A percentile compares a stretch with the other conserved stretches of the same genome.
phyloP scores from a whole-genome alignment of 2,797 vertebrate species.

The Erithacus rubecula region DNA sequence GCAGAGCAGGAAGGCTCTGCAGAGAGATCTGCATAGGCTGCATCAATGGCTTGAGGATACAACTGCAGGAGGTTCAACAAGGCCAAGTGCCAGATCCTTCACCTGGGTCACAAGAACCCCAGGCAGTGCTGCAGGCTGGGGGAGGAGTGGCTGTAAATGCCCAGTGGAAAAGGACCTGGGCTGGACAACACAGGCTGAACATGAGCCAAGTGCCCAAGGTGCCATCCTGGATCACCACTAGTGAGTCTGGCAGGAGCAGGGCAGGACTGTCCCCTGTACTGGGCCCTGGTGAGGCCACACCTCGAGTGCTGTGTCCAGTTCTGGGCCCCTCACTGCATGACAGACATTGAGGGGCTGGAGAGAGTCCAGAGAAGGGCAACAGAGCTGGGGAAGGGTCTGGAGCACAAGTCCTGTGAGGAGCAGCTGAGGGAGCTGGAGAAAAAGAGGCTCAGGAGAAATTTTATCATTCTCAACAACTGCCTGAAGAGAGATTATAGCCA shows the following conservation, averaged over 20 bases:
- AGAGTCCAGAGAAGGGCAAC: rapidly evolving
- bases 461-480: rapidly evolving
- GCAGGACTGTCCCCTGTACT: rapidly evolving
- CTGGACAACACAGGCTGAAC: rapidly evolving
- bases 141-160: neutral
- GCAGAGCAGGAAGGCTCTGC: neutral
- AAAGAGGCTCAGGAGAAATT: neutral
- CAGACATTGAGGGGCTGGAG: neutral
- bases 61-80: neutral
- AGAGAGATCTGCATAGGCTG: neutral
- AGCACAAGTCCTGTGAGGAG: neutral
- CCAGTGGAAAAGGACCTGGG: neutral
- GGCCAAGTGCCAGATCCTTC: rapidly evolving
- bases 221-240: neutral
- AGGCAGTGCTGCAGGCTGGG: rapidly evolving
- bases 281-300: rapidly evolving
- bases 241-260: rapidly evolving
- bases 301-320: rapidly evolving
- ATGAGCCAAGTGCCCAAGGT: neutral
- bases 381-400: neutral
- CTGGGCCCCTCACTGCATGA: neutral
- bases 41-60: rapidly evolving
- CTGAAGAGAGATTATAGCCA: rapidly evolving
- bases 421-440: neutral
- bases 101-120: neutral